Percentiles rank a stretch among this genome's conserved stretches.
phyloP scores from a whole-genome alignment of 2,888 invertebrate species.

The Alcis repandata region DNA sequence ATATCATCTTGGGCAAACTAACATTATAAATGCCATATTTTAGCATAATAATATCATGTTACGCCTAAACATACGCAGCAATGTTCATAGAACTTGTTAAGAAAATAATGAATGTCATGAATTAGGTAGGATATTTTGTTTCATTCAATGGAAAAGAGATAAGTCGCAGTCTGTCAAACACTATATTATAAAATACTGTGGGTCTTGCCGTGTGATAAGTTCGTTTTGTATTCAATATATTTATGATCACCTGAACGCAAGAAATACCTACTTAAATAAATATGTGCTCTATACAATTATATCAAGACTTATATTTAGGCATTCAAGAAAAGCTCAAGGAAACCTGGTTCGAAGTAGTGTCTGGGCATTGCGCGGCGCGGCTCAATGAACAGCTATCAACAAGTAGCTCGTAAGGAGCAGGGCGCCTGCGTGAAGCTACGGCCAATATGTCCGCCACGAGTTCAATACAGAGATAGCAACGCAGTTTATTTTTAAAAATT shows the following conservation, averaged over 20 bases:
- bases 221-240: no score
- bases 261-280: neutral
- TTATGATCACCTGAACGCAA: no score
- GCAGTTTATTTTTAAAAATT: conserved; percentile 33
- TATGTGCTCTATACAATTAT: neutral
- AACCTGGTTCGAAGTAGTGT: conserved; percentile 29
- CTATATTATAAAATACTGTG: no score
- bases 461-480: conserved; percentile 30
- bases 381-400: conserved; percentile 83
- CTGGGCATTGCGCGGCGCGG: conserved; percentile 73
- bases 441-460: conserved; percentile 62
- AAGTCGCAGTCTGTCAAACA: neutral
- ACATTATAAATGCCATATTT: no score
- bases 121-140: neutral
- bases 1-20: neutral
- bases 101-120: neutral
- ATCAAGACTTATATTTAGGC: neutral
- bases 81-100: neutral
- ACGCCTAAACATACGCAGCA: neutral
- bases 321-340: conserved; percentile 24
- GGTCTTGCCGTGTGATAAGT: no score
- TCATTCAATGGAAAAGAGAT: neutral
- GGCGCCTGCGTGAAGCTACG: conserved; percentile 67
- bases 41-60: no score
- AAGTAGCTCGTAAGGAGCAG: conserved; percentile 70